A percentile compares a stretch with the other conserved stretches of the same genome.
These are phyloP conservation scores for Oxyura jamaicensis DNA, from an alignment of 2,113 vertebrate species.

Conservation along the genomic window DNA sequence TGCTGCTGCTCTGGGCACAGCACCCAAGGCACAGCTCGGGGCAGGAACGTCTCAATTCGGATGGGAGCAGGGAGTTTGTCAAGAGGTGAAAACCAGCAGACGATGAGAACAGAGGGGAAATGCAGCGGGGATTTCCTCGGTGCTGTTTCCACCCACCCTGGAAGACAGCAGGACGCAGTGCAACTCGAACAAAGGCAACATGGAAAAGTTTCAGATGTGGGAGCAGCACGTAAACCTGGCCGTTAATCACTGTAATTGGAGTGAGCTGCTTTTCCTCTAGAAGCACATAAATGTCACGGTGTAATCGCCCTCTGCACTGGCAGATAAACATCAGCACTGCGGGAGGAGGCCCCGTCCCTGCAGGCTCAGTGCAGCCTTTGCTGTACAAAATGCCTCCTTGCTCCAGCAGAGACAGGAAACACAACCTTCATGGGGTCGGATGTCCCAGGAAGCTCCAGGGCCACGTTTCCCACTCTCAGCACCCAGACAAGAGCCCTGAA, in stretches of 20 bases:
- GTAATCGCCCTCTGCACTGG: background rate
- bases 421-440: accelerated
- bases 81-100: background rate
- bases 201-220: background rate
- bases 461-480: background rate
- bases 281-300: background rate
- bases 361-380: background rate
- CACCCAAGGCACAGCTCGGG: background rate
- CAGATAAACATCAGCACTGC: background rate
- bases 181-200: background rate
- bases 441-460: background rate
- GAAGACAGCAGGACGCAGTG: background rate
- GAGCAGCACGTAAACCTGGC: background rate
- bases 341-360: accelerated
- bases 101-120: background rate
- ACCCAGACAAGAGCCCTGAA: background rate
- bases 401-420: background rate
- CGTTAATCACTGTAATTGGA: background rate
- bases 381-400: background rate
- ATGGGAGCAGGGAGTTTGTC: background rate
- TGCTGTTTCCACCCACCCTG: background rate
- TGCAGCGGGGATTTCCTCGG: accelerated
- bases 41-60: background rate
- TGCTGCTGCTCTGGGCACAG: background rate
- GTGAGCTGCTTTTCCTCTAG: background rate